Percentiles rank a stretch among this genome's conserved stretches.
phyloP scores from a whole-genome alignment of 2,888 invertebrate genomes.

The Acronicta aceris region DNA sequence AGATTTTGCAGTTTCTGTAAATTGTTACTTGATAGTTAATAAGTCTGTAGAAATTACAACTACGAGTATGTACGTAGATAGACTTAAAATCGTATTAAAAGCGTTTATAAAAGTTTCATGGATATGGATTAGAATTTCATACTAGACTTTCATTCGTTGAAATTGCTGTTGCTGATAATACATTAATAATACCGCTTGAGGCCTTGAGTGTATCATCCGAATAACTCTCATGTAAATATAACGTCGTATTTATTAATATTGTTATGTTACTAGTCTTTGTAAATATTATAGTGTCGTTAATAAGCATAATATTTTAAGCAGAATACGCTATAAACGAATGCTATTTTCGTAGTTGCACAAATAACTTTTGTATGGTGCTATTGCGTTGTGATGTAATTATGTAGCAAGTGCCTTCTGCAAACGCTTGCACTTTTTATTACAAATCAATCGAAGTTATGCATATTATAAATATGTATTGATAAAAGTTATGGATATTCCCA shows the following conservation, averaged over 20 bases:
- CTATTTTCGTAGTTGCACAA: conserved; percentile 52
- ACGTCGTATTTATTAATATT: conserved; percentile 61
- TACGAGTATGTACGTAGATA: too few species aligned
- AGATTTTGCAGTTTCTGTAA: too few species aligned
- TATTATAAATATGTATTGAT: conserved; percentile 34
- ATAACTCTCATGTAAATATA: conserved; percentile 59
- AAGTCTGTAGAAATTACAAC: too few species aligned
- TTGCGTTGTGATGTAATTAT: conserved; percentile 60
- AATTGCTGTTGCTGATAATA: conserved; percentile 48
- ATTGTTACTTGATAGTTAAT: too few species aligned
- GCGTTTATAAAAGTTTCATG: not conserved
- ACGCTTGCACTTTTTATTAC: conserved; percentile 16
- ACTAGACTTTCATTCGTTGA: conserved; percentile 18
- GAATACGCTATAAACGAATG: conserved; percentile 16
- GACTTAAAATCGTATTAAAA: not conserved
- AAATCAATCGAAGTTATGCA: conserved; percentile 34
- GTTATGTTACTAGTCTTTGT: conserved; percentile 66
- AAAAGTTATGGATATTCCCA: not conserved
- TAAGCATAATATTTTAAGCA: conserved; percentile 53
- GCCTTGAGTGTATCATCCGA: conserved; percentile 82
- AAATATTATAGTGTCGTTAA: conserved; percentile 55
- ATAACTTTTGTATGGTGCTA: conserved; percentile 62
- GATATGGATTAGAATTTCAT: too few species aligned
- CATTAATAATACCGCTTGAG: conserved; percentile 64
- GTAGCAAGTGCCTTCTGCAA: conserved; percentile 60